A percentile compares a stretch with the other conserved stretches of the same genome.
These are phyloP conservation scores for Rhinichthys klamathensis DNA, from an alignment of 2,113 vertebrate species.

Conservation along the genomic window DNA sequence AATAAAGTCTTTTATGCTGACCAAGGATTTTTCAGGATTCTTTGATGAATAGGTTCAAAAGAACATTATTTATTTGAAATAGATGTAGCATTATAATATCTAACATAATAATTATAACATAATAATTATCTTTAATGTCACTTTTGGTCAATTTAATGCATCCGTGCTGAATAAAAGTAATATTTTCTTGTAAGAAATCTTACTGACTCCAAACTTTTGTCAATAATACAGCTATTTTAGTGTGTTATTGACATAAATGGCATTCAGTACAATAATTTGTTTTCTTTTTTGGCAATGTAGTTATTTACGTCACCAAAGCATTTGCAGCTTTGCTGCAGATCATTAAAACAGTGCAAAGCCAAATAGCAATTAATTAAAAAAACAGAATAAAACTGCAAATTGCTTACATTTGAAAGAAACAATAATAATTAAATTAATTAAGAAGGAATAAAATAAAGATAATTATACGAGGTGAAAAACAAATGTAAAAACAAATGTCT, in stretches of 20 bases:
- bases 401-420: not conserved
- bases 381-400: not conserved
- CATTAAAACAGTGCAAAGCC: not conserved
- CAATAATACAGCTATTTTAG: not conserved
- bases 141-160: not conserved
- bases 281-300: not conserved
- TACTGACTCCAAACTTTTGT: not conserved
- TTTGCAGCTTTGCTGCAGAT: not conserved
- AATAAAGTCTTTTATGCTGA: too few relatives aligned
- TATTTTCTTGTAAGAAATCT: not conserved
- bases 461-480: not conserved
- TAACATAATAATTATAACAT: too few relatives aligned
- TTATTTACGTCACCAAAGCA: not conserved
- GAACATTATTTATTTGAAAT: not conserved
- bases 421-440: not conserved
- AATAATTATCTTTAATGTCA: not conserved
- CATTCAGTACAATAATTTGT: not conserved
- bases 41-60: not conserved
- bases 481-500: not conserved
- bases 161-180: not conserved
- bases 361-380: not conserved
- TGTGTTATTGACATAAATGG: not conserved
- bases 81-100: too few relatives aligned
- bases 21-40: too few relatives aligned
- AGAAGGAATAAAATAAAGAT: not conserved